Percentiles rank a stretch among this genome's conserved stretches.
Conservation (phyloP, 2,797 vertebrate genomes). For the Tapera naevia region DNA sequence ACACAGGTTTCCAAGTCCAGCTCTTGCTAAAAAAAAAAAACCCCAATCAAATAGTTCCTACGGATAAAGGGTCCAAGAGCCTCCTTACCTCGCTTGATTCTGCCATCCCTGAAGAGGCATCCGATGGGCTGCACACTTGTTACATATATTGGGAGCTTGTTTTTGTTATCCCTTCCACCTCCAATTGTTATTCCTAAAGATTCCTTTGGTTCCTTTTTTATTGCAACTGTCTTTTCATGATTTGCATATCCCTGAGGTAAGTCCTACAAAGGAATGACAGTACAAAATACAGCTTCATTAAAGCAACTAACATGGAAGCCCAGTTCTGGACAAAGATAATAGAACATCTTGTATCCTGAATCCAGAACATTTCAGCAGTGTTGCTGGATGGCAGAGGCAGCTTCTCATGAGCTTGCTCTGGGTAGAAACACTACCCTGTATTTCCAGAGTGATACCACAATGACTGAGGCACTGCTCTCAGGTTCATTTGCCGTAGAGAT, state of each 20-base stretch:
- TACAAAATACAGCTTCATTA: background rate
- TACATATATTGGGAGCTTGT: conserved; percentile 89
- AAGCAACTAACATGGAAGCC: background rate
- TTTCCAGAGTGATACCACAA: background rate
- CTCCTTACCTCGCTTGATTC: conserved; percentile 86
- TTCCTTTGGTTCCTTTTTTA: conserved; percentile 91
- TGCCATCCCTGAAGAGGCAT: conserved; percentile 90
- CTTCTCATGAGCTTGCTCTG: background rate
- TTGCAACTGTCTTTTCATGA: conserved; percentile 87
- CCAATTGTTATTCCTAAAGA: conserved; percentile 94
- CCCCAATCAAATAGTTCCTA: background rate
- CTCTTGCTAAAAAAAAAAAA: background rate
- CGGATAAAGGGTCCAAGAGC: background rate
- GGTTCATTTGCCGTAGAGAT: background rate
- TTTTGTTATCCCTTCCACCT: conserved; percentile 89
- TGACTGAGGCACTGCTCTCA: background rate
- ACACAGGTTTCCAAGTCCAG: background rate
- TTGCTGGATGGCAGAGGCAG: background rate
- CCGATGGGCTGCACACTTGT: conserved; percentile 92
- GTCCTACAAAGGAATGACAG: conserved; percentile 73
- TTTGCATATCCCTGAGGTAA: conserved; percentile 84
- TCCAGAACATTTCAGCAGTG: background rate
- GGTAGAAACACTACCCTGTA: background rate
- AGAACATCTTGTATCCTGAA: background rate
- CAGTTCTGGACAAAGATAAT: background rate